Percentiles rank a stretch among this genome's conserved stretches.
Conservation (phyloP, 2,888 invertebrate genomes). For the Arctia plantaginis region DNA sequence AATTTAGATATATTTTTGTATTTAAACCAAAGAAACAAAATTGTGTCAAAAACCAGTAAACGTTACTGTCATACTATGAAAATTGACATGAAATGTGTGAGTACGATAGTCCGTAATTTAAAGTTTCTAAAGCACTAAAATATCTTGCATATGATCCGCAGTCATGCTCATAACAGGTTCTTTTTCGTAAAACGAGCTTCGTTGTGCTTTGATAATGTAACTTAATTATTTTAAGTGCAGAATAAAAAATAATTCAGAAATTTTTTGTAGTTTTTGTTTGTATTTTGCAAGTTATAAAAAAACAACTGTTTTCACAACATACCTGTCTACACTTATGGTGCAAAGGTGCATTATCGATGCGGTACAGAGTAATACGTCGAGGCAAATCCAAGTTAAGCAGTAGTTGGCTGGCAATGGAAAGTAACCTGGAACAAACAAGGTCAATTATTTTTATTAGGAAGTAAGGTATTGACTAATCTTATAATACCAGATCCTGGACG, state of each 20-base stretch:
- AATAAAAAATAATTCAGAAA: too few species aligned
- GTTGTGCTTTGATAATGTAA: too few species aligned
- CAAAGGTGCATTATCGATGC: conserved; percentile 99
- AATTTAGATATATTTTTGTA: too few species aligned
- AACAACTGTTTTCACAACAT: conserved; percentile 20
- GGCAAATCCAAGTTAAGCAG: conserved; percentile 97
- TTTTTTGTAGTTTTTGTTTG: too few species aligned
- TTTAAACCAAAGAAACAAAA: neutral
- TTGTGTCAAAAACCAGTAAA: neutral
- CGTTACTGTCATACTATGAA: neutral
- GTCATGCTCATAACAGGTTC: too few species aligned
- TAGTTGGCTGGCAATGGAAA: conserved; percentile 93
- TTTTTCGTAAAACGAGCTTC: too few species aligned
- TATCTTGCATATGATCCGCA: too few species aligned
- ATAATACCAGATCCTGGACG: too few species aligned
- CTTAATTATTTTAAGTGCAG: too few species aligned
- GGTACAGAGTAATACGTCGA: conserved; percentile 98
- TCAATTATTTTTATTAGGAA: neutral
- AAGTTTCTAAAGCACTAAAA: too few species aligned
- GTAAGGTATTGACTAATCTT: too few species aligned
- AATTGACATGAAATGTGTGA: neutral
- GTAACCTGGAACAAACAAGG: conserved; percentile 87
- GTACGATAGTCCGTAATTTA: neutral
- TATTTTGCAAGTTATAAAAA: too few species aligned
- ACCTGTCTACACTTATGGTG: conserved; percentile 97